Evolutionary conservation across 2,113 vertebrate genomes (phyloP).

Genomic region (Siniperca knerii): DNA sequence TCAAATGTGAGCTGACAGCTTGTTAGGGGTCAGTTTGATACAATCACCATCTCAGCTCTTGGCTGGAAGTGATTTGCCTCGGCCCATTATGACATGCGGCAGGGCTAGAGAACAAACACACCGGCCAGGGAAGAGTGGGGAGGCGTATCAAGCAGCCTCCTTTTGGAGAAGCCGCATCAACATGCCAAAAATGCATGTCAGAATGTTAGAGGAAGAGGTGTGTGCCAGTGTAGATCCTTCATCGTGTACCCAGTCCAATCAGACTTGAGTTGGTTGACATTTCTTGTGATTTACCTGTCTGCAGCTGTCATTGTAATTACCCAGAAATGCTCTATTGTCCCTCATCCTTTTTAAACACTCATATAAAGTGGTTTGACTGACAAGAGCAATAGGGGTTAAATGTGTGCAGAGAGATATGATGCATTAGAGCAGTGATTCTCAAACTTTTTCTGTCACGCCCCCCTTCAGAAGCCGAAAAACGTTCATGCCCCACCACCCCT

Average conservation of each 20-base stretch:
- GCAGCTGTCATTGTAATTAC: constrained; percentile 41
- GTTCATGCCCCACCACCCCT: too few species aligned
- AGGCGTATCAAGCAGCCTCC: constrained; percentile 52
- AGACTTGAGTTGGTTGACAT: constrained; percentile 35
- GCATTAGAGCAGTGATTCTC: neutral
- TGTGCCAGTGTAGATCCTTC: neutral
- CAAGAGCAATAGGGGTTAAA: constrained; percentile 26
- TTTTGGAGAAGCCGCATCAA: constrained; percentile 20
- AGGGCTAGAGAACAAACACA: constrained; percentile 50
- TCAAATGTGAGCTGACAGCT: constrained; percentile 82
- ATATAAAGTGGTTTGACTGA: constrained; percentile 37
- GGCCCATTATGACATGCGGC: constrained; percentile 69
- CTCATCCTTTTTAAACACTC: constrained; percentile 24
- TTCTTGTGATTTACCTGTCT: constrained; percentile 55
- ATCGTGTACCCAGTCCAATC: constrained; percentile 42
- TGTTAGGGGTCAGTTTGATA: constrained; percentile 83
- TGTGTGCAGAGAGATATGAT: neutral
- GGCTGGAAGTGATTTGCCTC: constrained; percentile 76
- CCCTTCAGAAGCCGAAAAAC: too few species aligned
- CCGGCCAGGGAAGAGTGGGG: constrained; percentile 17
- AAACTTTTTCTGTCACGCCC: too few species aligned
- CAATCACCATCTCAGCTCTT: constrained; percentile 69
- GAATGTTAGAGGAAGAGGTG: constrained; percentile 37
- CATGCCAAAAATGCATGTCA: constrained; percentile 53
- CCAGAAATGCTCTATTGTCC: constrained; percentile 41